Evolutionary conservation across 2,888 invertebrate genomes (phyloP).

Genomic region (Margaritifera margaritifera): DNA sequence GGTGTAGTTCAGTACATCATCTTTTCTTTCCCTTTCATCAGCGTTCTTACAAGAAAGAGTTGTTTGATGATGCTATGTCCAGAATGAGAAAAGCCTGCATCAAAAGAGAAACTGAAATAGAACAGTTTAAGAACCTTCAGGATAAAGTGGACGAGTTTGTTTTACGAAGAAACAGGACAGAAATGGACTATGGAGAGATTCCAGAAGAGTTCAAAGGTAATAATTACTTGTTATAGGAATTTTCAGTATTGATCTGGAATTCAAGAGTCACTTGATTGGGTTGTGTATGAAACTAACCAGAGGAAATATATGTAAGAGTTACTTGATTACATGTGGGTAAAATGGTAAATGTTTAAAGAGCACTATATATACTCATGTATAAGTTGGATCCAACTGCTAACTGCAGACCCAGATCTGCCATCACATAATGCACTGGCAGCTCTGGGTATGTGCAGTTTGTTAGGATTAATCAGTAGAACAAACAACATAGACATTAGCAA

Average conservation of each 20-base stretch:
- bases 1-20: too few species aligned
- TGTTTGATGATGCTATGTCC: constrained; percentile 92
- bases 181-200: constrained; percentile 94
- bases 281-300: background rate
- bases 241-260: background rate
- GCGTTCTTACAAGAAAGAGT: constrained; percentile 93
- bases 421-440: too few species aligned
- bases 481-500: too few species aligned
- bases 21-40: constrained; percentile 67
- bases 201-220: constrained; percentile 92
- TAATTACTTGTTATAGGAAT: background rate
- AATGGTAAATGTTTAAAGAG: too few species aligned
- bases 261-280: background rate
- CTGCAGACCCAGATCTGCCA: too few species aligned
- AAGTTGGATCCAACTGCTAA: too few species aligned
- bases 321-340: too few species aligned
- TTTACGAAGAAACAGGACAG: constrained; percentile 84
- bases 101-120: constrained; percentile 88
- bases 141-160: constrained; percentile 78
- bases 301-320: too few species aligned
- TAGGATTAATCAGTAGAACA: too few species aligned
- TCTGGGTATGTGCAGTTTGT: too few species aligned
- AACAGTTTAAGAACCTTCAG: constrained; percentile 81
- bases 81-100: constrained; percentile 88
- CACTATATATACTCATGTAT: too few species aligned